A percentile compares a stretch with the other conserved stretches of the same genome.
Evolutionary conservation across 2,888 invertebrate genomes (phyloP).

Genomic region (Danaus chrysippus): DNA sequence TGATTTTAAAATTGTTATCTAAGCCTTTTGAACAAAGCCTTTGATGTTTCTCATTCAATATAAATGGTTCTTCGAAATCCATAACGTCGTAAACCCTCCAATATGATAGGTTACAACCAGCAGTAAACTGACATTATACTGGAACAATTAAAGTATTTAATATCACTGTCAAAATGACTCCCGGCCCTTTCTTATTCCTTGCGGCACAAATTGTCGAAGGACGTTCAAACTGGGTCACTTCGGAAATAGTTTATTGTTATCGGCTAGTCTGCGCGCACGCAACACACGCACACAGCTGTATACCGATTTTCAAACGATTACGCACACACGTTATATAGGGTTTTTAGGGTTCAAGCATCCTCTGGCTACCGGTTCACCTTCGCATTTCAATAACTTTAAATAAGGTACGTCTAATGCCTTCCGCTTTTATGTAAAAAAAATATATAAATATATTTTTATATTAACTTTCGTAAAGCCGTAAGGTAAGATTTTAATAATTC

Average conservation of each 20-base stretch:
- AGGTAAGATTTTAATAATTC: conserved; percentile 67
- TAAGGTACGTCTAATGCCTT: conserved; percentile 51
- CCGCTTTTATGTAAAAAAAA: conserved; percentile 61
- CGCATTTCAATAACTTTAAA: conserved; percentile 51
- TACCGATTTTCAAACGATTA: conserved; percentile 60
- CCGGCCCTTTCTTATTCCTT: conserved; percentile 77
- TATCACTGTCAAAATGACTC: conserved; percentile 60
- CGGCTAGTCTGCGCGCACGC: conserved; percentile 74
- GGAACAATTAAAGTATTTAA: conserved; percentile 53
- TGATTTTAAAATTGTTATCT: conserved; percentile 9
- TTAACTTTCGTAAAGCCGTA: conserved; percentile 68
- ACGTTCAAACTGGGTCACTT: conserved; percentile 78
- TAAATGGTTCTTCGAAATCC: conserved; percentile 19
- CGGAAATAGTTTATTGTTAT: conserved; percentile 80
- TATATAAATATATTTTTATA: conserved; percentile 27
- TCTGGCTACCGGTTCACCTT: conserved; percentile 67
- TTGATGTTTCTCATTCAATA: not conserved
- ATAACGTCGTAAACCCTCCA: conserved; percentile 45
- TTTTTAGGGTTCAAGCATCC: conserved; percentile 68
- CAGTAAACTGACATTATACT: conserved; percentile 51
- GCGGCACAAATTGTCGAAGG: conserved; percentile 76
- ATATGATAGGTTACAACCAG: conserved; percentile 38
- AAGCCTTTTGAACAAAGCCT: not conserved
- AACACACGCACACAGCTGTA: conserved; percentile 50
- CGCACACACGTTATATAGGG: conserved; percentile 54